Conservation (phyloP, 2,888 invertebrate genomes). For the Zygogramma bicolorata region DNA sequence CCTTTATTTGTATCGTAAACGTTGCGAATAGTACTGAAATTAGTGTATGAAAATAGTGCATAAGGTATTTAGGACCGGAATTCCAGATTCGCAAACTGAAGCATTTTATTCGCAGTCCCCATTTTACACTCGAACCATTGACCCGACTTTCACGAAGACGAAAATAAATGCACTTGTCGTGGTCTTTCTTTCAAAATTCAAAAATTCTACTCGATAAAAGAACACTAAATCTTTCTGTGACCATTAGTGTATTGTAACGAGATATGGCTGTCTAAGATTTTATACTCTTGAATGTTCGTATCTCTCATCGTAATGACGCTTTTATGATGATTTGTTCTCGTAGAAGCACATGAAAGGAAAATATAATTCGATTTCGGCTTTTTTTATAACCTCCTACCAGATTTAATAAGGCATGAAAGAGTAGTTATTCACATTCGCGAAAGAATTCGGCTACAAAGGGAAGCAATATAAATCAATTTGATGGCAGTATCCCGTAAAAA, state of each 20-base stretch:
- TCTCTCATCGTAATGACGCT: constrained; percentile 51
- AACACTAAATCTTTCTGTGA: constrained; percentile 42
- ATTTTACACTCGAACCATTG: neutral
- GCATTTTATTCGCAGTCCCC: neutral
- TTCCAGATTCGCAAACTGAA: neutral
- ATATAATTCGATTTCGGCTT: constrained; percentile 53
- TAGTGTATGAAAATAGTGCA: neutral
- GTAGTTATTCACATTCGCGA: constrained; percentile 49
- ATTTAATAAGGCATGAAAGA: constrained; percentile 54
- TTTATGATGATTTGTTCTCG: constrained; percentile 56
- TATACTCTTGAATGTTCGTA: constrained; percentile 48
- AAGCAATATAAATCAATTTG: constrained; percentile 39
- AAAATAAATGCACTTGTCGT: neutral
- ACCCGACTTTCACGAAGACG: neutral
- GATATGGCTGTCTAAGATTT: constrained; percentile 47
- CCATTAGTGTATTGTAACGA: constrained; percentile 50
- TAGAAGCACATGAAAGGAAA: constrained; percentile 49
- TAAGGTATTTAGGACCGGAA: neutral
- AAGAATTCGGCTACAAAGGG: constrained; percentile 24
- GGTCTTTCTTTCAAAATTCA: neutral
- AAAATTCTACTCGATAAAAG: constrained; percentile 38
- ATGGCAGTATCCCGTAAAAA: constrained; percentile 13
- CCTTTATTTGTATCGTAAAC: neutral
- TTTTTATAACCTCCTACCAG: constrained; percentile 49
- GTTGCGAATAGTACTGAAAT: neutral